phyloP scores from a whole-genome alignment of 2,888 invertebrate genomes.

The Adela reaumurella region DNA sequence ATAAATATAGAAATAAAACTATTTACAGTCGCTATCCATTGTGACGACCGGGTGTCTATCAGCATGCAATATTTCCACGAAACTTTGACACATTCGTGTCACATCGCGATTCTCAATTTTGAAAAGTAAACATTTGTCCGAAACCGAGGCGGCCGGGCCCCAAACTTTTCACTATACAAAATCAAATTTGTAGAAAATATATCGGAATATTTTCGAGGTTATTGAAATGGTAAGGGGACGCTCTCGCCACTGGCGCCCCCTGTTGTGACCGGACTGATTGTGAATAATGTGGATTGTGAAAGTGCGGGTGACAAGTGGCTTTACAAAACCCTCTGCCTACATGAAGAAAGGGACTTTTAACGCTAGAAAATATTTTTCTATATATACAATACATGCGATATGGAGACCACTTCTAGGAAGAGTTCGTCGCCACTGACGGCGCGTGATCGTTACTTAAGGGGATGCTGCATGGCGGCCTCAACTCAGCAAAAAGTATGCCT shows the following conservation, averaged over 20 bases:
- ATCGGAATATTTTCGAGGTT: conserved; percentile 45
- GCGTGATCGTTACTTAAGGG: too few relatives aligned
- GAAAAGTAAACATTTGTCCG: conserved; percentile 54
- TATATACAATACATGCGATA: too few relatives aligned
- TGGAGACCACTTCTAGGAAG: too few relatives aligned
- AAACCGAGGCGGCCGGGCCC: conserved; percentile 13
- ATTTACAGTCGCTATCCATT: too few relatives aligned
- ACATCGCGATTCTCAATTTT: conserved; percentile 45
- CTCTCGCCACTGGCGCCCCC: conserved; percentile 25
- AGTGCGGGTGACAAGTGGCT: conserved; percentile 34
- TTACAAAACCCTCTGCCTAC: background rate
- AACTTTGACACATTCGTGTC: conserved; percentile 35
- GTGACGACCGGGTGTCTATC: too few relatives aligned
- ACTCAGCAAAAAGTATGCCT: too few relatives aligned
- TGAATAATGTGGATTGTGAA: background rate
- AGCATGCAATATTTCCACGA: conserved; percentile 22
- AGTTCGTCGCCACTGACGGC: too few relatives aligned
- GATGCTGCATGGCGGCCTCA: too few relatives aligned
- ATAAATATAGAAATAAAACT: too few relatives aligned
- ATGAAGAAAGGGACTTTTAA: too few relatives aligned
- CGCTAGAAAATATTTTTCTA: too few relatives aligned
- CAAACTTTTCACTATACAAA: conserved; percentile 25
- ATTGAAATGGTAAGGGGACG: conserved; percentile 16
- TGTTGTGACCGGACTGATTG: conserved; percentile 13
- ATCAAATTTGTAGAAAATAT: conserved; percentile 49